These are phyloP conservation scores for Caracal caracal DNA, from an alignment of 2,113 vertebrate genomes.

Conservation along the genomic window DNA sequence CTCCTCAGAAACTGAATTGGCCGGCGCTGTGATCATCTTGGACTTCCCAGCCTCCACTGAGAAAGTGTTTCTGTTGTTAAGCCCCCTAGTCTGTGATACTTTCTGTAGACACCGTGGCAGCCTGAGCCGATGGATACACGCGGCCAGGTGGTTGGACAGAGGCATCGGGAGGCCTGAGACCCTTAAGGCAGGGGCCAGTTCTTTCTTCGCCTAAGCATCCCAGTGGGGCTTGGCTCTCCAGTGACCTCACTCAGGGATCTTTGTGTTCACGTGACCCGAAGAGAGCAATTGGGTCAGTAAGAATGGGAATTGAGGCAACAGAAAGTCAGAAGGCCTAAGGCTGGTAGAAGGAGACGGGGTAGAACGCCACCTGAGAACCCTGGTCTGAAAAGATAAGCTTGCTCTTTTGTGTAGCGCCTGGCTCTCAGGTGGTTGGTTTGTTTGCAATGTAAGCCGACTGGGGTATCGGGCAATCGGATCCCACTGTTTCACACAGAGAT, in stretches of 20 bases:
- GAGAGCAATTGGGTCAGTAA: conserved; percentile 66
- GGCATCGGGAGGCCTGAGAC: not conserved
- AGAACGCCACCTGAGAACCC: conserved; percentile 49
- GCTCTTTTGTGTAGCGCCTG: conserved; percentile 22
- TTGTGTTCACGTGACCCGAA: not conserved
- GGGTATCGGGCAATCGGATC: conserved; percentile 20
- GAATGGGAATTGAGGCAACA: conserved; percentile 56
- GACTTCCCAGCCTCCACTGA: not conserved
- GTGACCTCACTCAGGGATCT: not conserved
- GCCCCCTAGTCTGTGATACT: not conserved
- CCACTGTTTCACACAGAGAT: conserved; percentile 57
- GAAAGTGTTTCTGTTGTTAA: not conserved
- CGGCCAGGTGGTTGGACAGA: not conserved
- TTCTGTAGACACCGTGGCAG: not conserved
- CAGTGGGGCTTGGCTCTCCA: not conserved
- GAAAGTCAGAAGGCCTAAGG: conserved; percentile 8
- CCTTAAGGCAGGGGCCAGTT: not conserved
- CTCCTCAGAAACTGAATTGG: not conserved
- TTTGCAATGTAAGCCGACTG: conserved; percentile 70
- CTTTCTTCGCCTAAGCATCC: not conserved
- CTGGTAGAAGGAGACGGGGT: not conserved
- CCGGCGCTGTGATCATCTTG: not conserved
- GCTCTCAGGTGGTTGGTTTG: conserved; percentile 28
- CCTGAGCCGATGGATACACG: not conserved
- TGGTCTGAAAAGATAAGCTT: conserved; percentile 22